phyloP scores from a whole-genome alignment of 2,797 vertebrate genomes.

The Sebastes oblongus region DNA sequence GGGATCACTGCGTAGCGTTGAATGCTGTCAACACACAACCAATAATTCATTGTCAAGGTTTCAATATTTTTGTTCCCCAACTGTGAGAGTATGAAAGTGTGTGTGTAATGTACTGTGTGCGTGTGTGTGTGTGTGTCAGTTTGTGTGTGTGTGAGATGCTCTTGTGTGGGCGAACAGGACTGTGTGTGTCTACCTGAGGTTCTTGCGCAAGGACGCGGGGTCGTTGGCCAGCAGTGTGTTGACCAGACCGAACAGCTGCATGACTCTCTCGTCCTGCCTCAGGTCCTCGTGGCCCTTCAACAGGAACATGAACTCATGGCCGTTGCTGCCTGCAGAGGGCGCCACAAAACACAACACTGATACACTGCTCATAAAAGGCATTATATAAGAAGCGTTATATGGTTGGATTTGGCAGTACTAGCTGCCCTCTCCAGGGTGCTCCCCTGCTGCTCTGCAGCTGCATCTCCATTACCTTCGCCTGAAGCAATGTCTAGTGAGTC shows the following conservation, averaged over 20 bases:
- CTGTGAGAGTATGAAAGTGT: neutral
- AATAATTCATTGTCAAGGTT: neutral
- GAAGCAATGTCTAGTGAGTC: conserved; percentile 3
- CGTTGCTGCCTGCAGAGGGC: conserved; percentile 91
- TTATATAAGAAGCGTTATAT: conserved; percentile 6
- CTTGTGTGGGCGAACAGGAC: neutral
- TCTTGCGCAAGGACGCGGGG: conserved; percentile 96
- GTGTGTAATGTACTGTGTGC: neutral
- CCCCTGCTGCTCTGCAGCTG: conserved; percentile 38
- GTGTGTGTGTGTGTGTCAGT: neutral
- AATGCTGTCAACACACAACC: conserved; percentile 81
- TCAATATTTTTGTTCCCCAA: neutral
- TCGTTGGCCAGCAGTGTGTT: conserved; percentile 98
- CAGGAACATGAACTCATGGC: conserved; percentile 98
- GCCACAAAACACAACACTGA: conserved; percentile 46
- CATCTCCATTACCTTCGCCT: conserved; percentile 4
- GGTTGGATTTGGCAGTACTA: conserved; percentile 2
- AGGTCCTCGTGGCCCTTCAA: conserved; percentile 98
- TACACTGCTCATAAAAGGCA: neutral
- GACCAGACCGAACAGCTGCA: conserved; percentile 98
- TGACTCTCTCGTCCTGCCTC: conserved; percentile 96
- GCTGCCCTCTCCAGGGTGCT: conserved; percentile 5
- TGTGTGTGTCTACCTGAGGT: conserved; percentile 87
- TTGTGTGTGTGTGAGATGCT: neutral
- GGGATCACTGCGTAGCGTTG: conserved; percentile 98